A percentile compares a stretch with the other conserved stretches of the same genome.
phyloP scores from a whole-genome alignment of 1,140 invertebrate genomes.

The Copidosoma floridanum region DNA sequence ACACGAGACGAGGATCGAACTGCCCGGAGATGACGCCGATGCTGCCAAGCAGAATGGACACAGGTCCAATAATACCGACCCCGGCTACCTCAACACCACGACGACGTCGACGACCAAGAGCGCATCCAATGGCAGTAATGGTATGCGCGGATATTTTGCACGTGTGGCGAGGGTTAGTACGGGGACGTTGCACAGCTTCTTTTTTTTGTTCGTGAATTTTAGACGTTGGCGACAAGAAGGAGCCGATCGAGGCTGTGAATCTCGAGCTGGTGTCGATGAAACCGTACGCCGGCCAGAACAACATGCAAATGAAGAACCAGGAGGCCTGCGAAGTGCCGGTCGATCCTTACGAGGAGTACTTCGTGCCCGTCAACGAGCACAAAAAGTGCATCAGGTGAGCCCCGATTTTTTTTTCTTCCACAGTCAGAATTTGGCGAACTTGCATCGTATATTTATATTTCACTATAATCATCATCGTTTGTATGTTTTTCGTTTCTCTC shows the following conservation, averaged over 20 bases:
- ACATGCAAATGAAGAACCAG: constrained; percentile 68
- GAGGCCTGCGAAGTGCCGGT: constrained; percentile 65
- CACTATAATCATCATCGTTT: neutral
- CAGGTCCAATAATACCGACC: constrained; percentile 49
- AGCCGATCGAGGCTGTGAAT: constrained; percentile 72
- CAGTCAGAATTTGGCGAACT: neutral
- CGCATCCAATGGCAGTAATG: constrained; percentile 47
- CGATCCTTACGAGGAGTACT: constrained; percentile 78
- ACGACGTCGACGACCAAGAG: constrained; percentile 47
- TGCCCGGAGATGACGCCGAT: constrained; percentile 36
- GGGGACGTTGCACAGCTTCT: neutral
- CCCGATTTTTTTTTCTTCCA: too few relatives aligned
- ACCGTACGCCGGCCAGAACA: constrained; percentile 60
- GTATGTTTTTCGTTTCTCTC: neutral
- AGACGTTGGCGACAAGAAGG: constrained; percentile 50
- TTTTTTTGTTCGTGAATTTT: neutral
- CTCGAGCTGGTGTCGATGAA: constrained; percentile 77
- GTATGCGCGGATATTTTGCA: constrained; percentile 30
- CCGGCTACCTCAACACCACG: constrained; percentile 53
- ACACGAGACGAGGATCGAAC: constrained; percentile 49
- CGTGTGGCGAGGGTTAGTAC: too few relatives aligned
- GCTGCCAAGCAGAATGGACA: constrained; percentile 46
- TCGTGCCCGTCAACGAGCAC: constrained; percentile 80
- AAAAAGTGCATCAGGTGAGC: constrained; percentile 78
- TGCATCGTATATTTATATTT: neutral